Base-by-base conservation (phyloP, 2,888 invertebrate genomes). In the Chrysolina oricalcia region DNA sequence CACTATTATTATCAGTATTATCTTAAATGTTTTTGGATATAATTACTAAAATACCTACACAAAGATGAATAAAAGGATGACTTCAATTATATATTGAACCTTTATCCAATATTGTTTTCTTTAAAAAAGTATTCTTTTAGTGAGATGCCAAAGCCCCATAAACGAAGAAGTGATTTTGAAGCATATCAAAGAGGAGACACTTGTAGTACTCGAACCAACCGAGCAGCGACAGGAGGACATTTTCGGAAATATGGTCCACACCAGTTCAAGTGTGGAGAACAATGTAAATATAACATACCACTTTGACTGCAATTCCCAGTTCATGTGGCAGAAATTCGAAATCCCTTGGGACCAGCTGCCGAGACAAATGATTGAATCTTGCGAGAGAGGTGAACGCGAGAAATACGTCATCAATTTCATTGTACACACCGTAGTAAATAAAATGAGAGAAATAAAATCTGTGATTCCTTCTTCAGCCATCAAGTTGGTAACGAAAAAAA, bases 401-500 rank as follows among this genome's bases (percentile, higher is more conserved):
- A 76, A 73, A 68, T 65, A 66, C 23, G 68, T 72, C 11, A 64
- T 76, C 35, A 70, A 73, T 13, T 59, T 76, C 46, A 73, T 80
- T 15, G 70, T 78, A 19, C 78, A 81, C 40, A 74, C 69, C n/a
- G 73, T 81, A 11, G 79, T 81, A 41, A 72, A 80, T 41, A 76
- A 75, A 71, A 73, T 81, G 77, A 21, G 80, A 41, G 65, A 77
- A 48, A 77, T 79, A 41, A 77, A 78, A 59, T 76, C 50, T 19
- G 63, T 53, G 21, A 79, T 83, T 70, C 79, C 80, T n/a, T 56
- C 71, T 8, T 77, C 75, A 72, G 77, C 79, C 23, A 78, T 83
- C 27, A 81, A 81, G 68, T 43, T 73, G 0, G 70, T 79, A 2
- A 80, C 79, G 23, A 68, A 66, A 40, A 79, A 83, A 72, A 64